phyloP scores from a whole-genome alignment of 2,797 vertebrate genomes.

The Rhabdomys pumilio region DNA sequence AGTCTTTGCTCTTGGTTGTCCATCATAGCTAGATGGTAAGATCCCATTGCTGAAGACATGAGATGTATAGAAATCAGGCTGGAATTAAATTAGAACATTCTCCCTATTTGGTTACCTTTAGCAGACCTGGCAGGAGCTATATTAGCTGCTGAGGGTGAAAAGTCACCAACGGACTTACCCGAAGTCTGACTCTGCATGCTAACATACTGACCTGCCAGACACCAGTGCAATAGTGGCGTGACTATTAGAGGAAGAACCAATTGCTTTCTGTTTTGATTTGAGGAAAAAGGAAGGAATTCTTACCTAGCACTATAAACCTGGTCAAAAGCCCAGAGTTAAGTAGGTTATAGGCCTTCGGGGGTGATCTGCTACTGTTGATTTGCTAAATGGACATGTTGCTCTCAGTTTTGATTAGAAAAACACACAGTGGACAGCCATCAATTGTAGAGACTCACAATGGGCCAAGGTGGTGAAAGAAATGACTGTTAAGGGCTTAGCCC shows the following conservation, averaged over 20 bases:
- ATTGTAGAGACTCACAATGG: not conserved
- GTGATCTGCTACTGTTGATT: not conserved
- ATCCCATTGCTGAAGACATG: not conserved
- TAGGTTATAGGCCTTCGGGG: not conserved
- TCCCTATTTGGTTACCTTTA: not conserved
- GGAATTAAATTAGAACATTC: not conserved
- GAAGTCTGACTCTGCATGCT: not conserved
- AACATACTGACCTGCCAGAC: not conserved
- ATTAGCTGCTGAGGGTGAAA: not conserved
- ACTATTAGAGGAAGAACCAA: not conserved
- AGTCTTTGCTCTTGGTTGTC: not conserved
- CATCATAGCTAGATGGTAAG: not conserved
- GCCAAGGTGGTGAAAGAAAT: not conserved
- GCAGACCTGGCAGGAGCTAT: not conserved
- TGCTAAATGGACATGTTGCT: not conserved
- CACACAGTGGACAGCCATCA: not conserved
- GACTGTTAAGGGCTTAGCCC: not conserved
- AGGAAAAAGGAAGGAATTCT: not conserved
- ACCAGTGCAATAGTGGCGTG: not conserved
- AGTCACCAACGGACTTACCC: not conserved
- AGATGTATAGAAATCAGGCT: not conserved
- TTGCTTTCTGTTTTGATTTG: not conserved
- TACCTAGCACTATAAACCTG: not conserved
- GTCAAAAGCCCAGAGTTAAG: not conserved
- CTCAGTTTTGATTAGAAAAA: not conserved